phyloP scores from a whole-genome alignment of 2,113 vertebrate species.

The Dicrurus megarhynchus region DNA sequence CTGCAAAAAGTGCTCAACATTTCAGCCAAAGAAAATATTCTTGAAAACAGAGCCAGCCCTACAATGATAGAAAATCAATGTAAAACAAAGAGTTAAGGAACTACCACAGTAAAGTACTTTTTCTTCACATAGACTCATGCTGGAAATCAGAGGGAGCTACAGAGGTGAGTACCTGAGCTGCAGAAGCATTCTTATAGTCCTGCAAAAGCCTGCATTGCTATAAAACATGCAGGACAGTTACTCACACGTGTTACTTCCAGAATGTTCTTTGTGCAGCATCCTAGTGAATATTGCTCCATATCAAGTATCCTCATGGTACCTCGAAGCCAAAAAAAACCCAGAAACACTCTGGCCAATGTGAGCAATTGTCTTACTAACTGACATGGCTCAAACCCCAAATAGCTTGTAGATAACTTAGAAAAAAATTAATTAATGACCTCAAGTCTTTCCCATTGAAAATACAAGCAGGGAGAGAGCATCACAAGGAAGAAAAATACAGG shows the following conservation, averaged over 20 bases:
- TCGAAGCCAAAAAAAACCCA: rapidly evolving
- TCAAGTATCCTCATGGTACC: background rate
- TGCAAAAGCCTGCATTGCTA: background rate
- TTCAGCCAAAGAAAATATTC: background rate
- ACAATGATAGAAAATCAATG: background rate
- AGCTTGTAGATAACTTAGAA: background rate
- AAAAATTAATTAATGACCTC: background rate
- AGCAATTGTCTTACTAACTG: background rate
- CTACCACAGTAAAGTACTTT: background rate
- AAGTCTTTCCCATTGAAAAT: background rate
- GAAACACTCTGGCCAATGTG: background rate
- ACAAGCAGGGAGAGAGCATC: background rate
- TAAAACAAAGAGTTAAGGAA: background rate
- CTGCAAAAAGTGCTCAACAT: background rate
- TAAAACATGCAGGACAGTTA: background rate
- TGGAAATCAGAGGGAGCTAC: background rate
- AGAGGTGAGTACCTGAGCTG: background rate
- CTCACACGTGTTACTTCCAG: background rate
- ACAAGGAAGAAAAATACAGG: background rate
- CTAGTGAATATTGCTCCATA: background rate
- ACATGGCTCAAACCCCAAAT: background rate
- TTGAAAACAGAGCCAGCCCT: background rate
- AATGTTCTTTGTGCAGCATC: background rate
- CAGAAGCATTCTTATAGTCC: background rate
- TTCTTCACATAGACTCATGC: background rate